These are phyloP conservation scores for Thunnus maccoyii DNA, from an alignment of 2,113 vertebrate species.

Conservation along the genomic window DNA sequence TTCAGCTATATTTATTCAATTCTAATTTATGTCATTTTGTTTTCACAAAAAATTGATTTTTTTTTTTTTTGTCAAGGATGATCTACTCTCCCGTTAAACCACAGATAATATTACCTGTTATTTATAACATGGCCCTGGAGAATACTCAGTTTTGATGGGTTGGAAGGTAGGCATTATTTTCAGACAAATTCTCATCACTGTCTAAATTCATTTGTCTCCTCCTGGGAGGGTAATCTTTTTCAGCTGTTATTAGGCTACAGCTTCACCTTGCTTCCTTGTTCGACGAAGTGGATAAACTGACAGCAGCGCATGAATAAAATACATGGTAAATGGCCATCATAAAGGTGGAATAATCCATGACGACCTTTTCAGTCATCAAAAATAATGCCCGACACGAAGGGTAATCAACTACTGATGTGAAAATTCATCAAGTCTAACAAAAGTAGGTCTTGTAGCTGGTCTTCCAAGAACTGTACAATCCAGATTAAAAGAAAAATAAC, in stretches of 20 bases:
- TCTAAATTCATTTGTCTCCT: slow-evolving; percentile 7
- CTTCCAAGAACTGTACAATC: background rate
- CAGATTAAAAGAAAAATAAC: background rate
- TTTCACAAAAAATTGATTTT: background rate
- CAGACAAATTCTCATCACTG: slow-evolving; percentile 24
- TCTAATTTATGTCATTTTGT: background rate
- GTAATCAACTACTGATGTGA: background rate
- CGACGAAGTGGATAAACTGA: background rate
- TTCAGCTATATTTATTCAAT: background rate
- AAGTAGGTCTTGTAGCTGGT: background rate
- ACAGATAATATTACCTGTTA: slow-evolving; percentile 8
- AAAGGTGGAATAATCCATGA: background rate
- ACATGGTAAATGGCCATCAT: background rate
- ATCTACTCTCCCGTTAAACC: background rate
- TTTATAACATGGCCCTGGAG: background rate
- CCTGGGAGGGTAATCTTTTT: slow-evolving; percentile 13
- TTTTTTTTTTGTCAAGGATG: background rate
- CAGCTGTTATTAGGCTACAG: background rate
- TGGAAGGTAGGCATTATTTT: slow-evolving; percentile 1
- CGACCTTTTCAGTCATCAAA: background rate
- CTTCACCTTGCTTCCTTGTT: background rate
- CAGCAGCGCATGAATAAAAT: background rate
- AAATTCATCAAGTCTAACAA: background rate
- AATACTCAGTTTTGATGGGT: slow-evolving; percentile 17
- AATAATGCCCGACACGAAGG: background rate